Conservation (phyloP, 2,113 vertebrate species). For the Hippocampus abdominalis region DNA sequence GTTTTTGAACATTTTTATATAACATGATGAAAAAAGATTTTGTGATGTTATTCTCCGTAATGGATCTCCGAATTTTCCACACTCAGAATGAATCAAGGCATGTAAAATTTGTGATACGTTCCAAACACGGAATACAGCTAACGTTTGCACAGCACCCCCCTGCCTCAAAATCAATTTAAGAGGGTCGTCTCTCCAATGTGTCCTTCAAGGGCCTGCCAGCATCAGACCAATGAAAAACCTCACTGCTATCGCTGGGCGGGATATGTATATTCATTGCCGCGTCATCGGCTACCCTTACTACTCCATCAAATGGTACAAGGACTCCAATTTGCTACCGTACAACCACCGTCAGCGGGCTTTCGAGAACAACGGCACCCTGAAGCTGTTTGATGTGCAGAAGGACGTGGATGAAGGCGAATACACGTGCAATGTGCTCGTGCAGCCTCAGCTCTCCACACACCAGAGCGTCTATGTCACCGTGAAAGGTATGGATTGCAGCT, state of each 20-base stretch:
- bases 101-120: slow-evolving; percentile 45
- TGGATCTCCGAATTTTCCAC: neutral
- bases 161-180: slow-evolving; percentile 71
- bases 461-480: slow-evolving; percentile 95
- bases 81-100: slow-evolving; percentile 55
- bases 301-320: slow-evolving; percentile 99
- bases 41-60: neutral
- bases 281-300: slow-evolving; percentile 98
- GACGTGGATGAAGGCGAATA: slow-evolving; percentile 93
- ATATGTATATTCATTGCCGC: slow-evolving; percentile 97
- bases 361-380: slow-evolving; percentile 94
- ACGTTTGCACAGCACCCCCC: slow-evolving; percentile 34
- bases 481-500: slow-evolving; percentile 79
- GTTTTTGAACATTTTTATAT: no score
- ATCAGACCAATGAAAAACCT: slow-evolving; percentile 99
- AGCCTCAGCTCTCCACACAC: slow-evolving; percentile 92
- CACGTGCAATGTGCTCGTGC: slow-evolving; percentile 91
- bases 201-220: slow-evolving; percentile 89
- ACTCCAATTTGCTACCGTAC: slow-evolving; percentile 93
- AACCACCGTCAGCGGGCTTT: slow-evolving; percentile 98
- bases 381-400: slow-evolving; percentile 96
- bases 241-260: slow-evolving; percentile 95
- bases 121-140: slow-evolving; percentile 54
- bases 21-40: no score
- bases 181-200: slow-evolving; percentile 72